phyloP scores from a whole-genome alignment of 2,113 vertebrate genomes.

The Sus scrofa region T2T-Sscrofa CM000819.6:140284001-140284500 shows the following conservation, averaged over 20 bases:
- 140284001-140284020: background rate
- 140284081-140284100: background rate
- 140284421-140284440: background rate
- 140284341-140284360: background rate
- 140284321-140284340: background rate
- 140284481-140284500: background rate
- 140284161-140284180: background rate
- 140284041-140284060: background rate
- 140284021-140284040: conserved; percentile 20
- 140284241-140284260: background rate
- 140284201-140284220: background rate
- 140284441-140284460: background rate
- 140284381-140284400: background rate
- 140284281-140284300: background rate
- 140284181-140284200: background rate
- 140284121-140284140: background rate
- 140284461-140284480: background rate
- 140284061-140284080: background rate
- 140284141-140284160: background rate
- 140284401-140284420: background rate
- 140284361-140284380: background rate
- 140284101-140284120: background rate
- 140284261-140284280: background rate
- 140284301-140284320: background rate
- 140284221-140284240: background rate